These are phyloP conservation scores for Iphiclides podalirius DNA, from an alignment of 2,888 invertebrate species.

Conservation along the genomic window DNA sequence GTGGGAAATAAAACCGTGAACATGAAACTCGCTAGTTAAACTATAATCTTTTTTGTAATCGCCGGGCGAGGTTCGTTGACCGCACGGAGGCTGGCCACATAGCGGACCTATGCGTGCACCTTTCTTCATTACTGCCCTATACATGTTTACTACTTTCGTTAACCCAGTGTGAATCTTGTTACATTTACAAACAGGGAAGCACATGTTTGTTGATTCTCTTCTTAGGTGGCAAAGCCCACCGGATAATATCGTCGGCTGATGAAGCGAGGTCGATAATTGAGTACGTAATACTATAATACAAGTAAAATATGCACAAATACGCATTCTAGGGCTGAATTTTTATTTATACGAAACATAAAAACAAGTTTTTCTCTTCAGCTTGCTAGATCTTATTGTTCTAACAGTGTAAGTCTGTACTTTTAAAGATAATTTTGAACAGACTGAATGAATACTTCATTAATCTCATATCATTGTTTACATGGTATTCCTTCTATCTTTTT, in stretches of 20 bases:
- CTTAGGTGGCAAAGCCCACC: conserved; percentile 17
- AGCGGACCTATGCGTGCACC: conserved; percentile 64
- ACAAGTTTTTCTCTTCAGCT: too few species aligned
- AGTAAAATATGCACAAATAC: neutral
- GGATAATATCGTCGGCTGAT: neutral
- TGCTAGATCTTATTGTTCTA: too few species aligned
- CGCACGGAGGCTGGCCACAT: conserved; percentile 68
- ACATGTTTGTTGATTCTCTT: conserved; percentile 18
- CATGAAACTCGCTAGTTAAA: neutral
- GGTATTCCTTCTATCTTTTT: too few species aligned
- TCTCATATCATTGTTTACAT: too few species aligned
- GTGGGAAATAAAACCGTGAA: neutral
- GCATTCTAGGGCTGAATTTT: neutral
- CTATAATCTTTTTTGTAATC: conserved; percentile 73
- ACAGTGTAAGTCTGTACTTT: too few species aligned
- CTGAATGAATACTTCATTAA: too few species aligned
- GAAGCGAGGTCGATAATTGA: neutral
- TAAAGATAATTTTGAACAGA: too few species aligned
- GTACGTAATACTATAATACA: neutral
- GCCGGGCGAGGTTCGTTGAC: conserved; percentile 67
- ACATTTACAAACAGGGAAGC: conserved; percentile 16
- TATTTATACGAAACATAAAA: neutral
- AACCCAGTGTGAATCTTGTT: conserved; percentile 36
- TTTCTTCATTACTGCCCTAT: conserved; percentile 63
- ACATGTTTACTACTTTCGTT: conserved; percentile 45